Conservation (phyloP, 2,113 vertebrate species). For the Epinephelus cyanopodus region DNA sequence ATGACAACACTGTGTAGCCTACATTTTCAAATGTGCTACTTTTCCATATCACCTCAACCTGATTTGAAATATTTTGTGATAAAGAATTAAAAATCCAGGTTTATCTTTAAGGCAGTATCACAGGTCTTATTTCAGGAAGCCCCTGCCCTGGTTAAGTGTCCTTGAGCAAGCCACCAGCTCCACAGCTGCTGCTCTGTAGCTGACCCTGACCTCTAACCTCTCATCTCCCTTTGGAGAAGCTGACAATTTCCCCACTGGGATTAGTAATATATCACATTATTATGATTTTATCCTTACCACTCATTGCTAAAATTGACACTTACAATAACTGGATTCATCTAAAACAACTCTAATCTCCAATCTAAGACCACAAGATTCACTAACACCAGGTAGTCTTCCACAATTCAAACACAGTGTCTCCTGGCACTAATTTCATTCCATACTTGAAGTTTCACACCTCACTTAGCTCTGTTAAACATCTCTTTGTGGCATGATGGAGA, state of each 20-base stretch:
- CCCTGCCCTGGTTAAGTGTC: background rate
- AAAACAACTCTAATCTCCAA: background rate
- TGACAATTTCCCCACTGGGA: conserved; percentile 3
- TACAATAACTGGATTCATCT: background rate
- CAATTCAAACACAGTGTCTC: conserved; percentile 15
- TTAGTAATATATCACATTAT: background rate
- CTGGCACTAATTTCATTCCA: background rate
- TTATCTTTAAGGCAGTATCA: background rate
- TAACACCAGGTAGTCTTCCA: background rate
- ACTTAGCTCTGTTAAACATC: conserved; percentile 38
- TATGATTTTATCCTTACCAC: background rate
- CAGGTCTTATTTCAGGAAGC: background rate
- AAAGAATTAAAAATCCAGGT: too few relatives aligned
- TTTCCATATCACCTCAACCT: background rate
- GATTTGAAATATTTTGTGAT: background rate
- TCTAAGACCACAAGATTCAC: background rate
- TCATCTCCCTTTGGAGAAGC: background rate
- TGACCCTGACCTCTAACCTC: conserved; percentile 15
- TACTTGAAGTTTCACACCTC: conserved; percentile 14
- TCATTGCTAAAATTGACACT: background rate
- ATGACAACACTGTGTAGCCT: background rate
- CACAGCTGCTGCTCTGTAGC: conserved; percentile 1
- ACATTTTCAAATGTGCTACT: background rate
- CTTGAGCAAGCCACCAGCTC: background rate
- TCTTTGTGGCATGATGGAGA: conserved; percentile 6